Conservation (phyloP, 2,888 invertebrate species). For the Aphidius colemani region DNA sequence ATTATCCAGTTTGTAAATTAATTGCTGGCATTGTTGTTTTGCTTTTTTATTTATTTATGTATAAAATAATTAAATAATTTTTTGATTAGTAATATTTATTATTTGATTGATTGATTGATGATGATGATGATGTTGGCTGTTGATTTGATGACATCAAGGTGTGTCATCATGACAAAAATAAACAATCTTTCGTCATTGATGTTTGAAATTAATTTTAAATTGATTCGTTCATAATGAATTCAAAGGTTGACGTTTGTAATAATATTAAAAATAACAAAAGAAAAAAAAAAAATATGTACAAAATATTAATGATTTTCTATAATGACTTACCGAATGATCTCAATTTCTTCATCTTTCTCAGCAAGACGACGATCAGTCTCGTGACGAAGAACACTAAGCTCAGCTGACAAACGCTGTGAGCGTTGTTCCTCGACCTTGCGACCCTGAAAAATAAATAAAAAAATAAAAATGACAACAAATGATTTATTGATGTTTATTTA, state of each 20-base stretch:
- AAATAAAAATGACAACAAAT: not conserved
- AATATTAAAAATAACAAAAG: not conserved
- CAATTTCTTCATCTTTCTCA: conserved; percentile 99
- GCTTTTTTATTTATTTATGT: not conserved
- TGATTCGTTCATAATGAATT: not conserved
- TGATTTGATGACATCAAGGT: not conserved
- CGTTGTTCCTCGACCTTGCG: conserved; percentile 98
- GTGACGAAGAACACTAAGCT: conserved; percentile 91
- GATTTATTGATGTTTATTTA: not conserved
- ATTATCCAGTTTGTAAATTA: not conserved
- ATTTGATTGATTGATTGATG: too few species aligned
- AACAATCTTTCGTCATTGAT: not conserved
- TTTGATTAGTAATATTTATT: not conserved
- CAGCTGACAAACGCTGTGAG: conserved; percentile 88
- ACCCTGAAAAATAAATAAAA: conserved; percentile 66
- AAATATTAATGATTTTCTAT: conserved; percentile 11
- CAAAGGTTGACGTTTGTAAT: too few species aligned
- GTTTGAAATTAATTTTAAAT: not conserved
- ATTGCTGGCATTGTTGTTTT: not conserved
- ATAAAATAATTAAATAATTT: not conserved
- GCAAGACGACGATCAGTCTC: conserved; percentile 96
- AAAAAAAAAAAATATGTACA: conserved; percentile 9
- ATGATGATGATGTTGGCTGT: not conserved
- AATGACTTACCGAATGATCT: conserved; percentile 86
- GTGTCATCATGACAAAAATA: not conserved